phyloP scores from a whole-genome alignment of 2,113 vertebrate genomes.

The Peromyscus polionotus region DNA sequence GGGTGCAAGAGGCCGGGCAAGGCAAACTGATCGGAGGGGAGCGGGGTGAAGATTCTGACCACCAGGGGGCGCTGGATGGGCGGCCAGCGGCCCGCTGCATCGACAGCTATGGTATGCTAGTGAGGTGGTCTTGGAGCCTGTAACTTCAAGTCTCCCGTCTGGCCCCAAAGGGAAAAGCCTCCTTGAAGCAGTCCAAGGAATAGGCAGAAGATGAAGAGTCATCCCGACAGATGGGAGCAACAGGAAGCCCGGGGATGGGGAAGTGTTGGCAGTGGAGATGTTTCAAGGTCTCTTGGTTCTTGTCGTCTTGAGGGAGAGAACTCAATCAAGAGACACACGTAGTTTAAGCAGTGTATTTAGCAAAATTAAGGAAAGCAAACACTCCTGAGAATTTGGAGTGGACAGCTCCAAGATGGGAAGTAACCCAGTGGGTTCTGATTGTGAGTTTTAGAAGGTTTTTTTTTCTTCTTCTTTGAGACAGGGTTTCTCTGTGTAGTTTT shows the following conservation, averaged over 20 bases:
- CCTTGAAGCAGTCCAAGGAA: neutral
- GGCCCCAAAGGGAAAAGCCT: neutral
- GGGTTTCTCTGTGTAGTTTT: too few relatives aligned
- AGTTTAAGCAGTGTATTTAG: neutral
- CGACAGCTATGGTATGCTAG: accelerated
- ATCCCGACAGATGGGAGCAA: neutral
- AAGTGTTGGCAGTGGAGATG: neutral
- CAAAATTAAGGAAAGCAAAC: neutral
- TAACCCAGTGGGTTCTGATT: neutral
- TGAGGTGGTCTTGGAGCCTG: neutral
- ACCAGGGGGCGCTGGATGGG: neutral
- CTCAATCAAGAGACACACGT: neutral
- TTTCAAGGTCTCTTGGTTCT: neutral
- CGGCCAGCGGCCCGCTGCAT: neutral
- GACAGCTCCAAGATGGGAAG: neutral
- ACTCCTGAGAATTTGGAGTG: neutral
- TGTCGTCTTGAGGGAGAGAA: neutral
- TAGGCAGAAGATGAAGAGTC: neutral
- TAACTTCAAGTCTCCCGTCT: neutral
- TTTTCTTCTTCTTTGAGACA: too few relatives aligned
- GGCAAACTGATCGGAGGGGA: neutral
- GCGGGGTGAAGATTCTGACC: neutral
- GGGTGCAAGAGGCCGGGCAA: accelerated
- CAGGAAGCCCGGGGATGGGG: neutral
- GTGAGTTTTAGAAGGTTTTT: neutral